These are phyloP conservation scores for Drosophila falleni DNA, from an alignment of 2,888 invertebrate species.

Conservation along the genomic window DNA sequence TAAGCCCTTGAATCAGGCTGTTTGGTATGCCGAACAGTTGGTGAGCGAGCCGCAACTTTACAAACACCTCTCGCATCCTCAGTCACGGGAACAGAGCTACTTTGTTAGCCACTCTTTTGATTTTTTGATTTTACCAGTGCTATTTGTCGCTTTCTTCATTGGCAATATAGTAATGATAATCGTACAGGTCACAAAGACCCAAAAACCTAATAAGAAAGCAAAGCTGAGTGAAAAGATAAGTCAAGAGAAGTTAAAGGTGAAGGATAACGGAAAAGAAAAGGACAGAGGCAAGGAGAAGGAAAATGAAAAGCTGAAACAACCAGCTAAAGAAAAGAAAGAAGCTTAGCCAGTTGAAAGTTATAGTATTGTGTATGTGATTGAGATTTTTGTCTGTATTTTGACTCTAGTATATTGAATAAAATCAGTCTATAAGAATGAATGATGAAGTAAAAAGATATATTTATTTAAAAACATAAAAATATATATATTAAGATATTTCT, in stretches of 20 bases:
- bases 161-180: slow-evolving; percentile 15
- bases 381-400: background rate
- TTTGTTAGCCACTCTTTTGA: slow-evolving; percentile 59
- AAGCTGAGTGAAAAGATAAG: background rate
- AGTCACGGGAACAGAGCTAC: slow-evolving; percentile 24
- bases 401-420: background rate
- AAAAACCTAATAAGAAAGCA: background rate
- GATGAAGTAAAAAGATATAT: no score
- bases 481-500: no score
- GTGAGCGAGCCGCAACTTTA: slow-evolving; percentile 37
- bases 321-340: slow-evolving; percentile 1
- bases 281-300: background rate
- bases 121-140: slow-evolving; percentile 37
- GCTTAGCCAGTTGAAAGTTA: background rate
- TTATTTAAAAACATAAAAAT: no score
- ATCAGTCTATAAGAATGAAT: background rate
- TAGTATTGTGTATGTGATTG: background rate
- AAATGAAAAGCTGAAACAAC: background rate
- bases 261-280: background rate
- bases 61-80: slow-evolving; percentile 36
- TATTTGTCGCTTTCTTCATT: slow-evolving; percentile 28
- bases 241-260: background rate
- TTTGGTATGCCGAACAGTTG: slow-evolving; percentile 71
- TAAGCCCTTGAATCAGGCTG: slow-evolving; percentile 53
- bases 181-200: background rate